Evolutionary conservation across 2,113 vertebrate species (phyloP).

Genomic region (Psophia crepitans): DNA sequence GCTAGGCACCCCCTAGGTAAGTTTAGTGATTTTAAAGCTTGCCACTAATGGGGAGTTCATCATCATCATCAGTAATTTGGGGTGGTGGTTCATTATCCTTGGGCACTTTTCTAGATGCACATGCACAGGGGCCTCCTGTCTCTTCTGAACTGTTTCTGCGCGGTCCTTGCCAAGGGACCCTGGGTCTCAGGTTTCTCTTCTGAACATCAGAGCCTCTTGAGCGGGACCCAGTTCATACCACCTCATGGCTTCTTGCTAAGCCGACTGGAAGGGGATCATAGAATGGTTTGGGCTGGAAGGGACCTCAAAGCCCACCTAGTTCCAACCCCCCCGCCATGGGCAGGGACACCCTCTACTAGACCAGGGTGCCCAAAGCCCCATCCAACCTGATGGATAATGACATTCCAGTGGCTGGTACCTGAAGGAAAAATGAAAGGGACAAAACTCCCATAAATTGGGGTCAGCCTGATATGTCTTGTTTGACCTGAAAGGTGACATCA

Average conservation of each 20-base stretch:
- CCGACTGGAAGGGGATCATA: neutral
- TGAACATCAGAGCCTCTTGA: neutral
- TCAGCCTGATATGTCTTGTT: too few species aligned
- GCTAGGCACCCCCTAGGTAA: neutral
- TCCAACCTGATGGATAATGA: too few species aligned
- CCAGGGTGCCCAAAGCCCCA: too few species aligned
- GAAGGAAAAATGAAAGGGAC: too few species aligned
- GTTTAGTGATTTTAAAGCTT: neutral
- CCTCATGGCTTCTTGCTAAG: neutral
- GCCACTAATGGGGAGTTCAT: neutral
- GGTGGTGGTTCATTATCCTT: neutral
- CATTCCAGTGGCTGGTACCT: too few species aligned
- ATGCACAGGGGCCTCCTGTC: accelerated
- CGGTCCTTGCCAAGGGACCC: neutral
- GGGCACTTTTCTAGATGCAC: neutral
- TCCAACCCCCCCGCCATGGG: too few species aligned
- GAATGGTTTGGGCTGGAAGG: too few species aligned
- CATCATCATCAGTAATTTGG: accelerated
- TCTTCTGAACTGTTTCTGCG: accelerated
- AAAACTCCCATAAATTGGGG: too few species aligned
- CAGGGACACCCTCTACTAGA: too few species aligned
- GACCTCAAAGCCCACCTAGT: too few species aligned
- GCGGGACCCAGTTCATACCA: neutral
- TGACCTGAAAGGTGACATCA: too few species aligned
- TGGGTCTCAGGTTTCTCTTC: neutral